Evolutionary conservation across 2,797 vertebrate species (phyloP).

Genomic region (Hydrophis major): DNA sequence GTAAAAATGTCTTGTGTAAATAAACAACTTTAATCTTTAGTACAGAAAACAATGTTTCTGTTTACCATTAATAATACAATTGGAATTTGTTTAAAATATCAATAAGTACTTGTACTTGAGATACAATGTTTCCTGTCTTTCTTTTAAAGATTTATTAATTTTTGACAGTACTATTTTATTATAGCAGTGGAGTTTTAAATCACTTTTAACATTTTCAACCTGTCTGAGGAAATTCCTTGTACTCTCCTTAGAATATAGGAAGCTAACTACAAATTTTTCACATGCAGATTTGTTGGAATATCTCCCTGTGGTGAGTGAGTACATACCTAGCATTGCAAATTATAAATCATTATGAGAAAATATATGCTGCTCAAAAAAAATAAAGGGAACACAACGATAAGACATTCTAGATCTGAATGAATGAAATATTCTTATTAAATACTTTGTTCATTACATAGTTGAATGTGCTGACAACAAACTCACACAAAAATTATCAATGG

Average conservation of each 20-base stretch:
- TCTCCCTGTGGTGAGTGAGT: not conserved
- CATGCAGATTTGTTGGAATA: not conserved
- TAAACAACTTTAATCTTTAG: conserved; percentile 58
- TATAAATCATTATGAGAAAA: no score
- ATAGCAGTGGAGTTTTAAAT: not conserved
- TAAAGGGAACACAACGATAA: no score
- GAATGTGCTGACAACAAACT: no score
- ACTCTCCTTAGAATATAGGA: not conserved
- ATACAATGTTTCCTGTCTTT: conserved; percentile 48
- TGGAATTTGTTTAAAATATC: conserved; percentile 68
- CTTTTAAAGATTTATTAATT: not conserved
- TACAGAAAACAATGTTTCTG: conserved; percentile 49
- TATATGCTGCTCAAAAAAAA: not conserved
- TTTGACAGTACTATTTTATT: not conserved
- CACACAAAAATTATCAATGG: no score
- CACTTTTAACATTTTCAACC: not conserved
- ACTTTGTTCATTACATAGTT: no score
- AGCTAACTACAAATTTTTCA: not conserved
- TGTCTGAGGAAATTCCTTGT: not conserved
- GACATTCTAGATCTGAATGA: no score
- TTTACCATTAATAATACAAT: conserved; percentile 60
- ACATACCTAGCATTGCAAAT: not conserved
- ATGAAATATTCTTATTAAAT: no score
- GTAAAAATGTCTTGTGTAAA: conserved; percentile 49
- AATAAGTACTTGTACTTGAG: conserved; percentile 50